Evolutionary conservation across 2,797 vertebrate species (phyloP).

Genomic region (Melanogrammus aeglefinus): DNA sequence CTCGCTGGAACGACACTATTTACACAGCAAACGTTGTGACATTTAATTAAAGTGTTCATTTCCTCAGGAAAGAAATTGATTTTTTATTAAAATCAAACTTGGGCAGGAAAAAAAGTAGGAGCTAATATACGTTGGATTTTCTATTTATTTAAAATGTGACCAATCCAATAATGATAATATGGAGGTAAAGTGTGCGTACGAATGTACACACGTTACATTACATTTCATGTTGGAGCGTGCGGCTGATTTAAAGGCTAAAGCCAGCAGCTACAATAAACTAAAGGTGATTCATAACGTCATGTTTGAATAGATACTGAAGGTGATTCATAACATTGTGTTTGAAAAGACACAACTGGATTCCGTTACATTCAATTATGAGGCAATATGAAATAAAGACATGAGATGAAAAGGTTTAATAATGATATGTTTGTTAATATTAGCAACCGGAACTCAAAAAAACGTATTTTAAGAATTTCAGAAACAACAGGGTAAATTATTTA

Average conservation of each 20-base stretch:
- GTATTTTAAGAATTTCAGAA: not conserved
- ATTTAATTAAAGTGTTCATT: slow-evolving; percentile 1
- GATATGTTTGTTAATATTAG: not conserved
- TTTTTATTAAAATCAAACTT: not conserved
- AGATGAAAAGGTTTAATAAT: not conserved
- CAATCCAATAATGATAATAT: not conserved
- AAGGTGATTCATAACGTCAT: too few species aligned
- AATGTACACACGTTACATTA: not conserved
- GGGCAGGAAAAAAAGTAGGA: not conserved
- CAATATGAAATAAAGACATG: not conserved
- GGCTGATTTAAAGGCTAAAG: too few species aligned
- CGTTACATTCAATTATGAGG: too few species aligned
- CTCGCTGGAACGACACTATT: not conserved
- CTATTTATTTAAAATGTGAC: not conserved
- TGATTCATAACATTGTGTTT: too few species aligned
- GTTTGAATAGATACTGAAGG: too few species aligned
- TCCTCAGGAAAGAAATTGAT: not conserved
- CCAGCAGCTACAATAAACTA: too few species aligned
- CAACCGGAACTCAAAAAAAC: not conserved
- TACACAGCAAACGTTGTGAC: not conserved
- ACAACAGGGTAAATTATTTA: too few species aligned
- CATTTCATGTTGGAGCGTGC: too few species aligned
- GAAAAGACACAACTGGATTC: too few species aligned
- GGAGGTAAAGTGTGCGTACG: not conserved
- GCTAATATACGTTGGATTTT: not conserved